Evolutionary conservation across 2,797 vertebrate species (phyloP).

Genomic region (Tragelaphus oryx): DNA sequence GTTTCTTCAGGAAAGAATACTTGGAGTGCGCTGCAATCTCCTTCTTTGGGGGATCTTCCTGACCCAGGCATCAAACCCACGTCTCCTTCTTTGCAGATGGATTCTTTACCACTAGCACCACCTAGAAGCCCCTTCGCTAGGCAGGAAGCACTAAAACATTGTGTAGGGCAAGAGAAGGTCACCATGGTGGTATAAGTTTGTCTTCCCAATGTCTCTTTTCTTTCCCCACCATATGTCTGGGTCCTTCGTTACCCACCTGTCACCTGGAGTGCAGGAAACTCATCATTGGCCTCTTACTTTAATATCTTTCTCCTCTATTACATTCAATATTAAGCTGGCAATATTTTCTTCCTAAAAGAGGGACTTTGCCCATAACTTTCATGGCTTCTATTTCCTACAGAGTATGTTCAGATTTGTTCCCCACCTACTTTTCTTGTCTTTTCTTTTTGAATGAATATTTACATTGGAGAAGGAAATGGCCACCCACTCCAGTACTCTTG

Average conservation of each 20-base stretch:
- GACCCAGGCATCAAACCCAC: background rate
- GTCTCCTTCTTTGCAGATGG: background rate
- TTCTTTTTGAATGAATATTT: background rate
- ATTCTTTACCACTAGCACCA: background rate
- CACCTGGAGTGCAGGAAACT: background rate
- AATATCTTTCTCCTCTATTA: background rate
- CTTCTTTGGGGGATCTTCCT: background rate
- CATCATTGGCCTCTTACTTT: background rate
- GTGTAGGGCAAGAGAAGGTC: background rate
- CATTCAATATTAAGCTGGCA: background rate
- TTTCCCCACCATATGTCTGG: background rate
- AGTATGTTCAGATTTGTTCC: background rate
- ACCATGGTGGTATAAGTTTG: rapidly evolving
- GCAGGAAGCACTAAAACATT: background rate
- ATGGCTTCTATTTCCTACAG: background rate
- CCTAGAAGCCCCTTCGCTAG: background rate
- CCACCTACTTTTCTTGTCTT: background rate
- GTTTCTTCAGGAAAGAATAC: background rate
- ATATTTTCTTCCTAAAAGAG: background rate
- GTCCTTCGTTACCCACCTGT: background rate
- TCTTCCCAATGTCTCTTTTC: background rate
- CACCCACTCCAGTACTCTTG: background rate
- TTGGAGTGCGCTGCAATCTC: background rate
- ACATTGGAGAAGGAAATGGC: background rate
- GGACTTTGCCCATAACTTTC: background rate